These are phyloP conservation scores for Erebia aethiops DNA, from an alignment of 2,888 invertebrate genomes.

Conservation along the genomic window DNA sequence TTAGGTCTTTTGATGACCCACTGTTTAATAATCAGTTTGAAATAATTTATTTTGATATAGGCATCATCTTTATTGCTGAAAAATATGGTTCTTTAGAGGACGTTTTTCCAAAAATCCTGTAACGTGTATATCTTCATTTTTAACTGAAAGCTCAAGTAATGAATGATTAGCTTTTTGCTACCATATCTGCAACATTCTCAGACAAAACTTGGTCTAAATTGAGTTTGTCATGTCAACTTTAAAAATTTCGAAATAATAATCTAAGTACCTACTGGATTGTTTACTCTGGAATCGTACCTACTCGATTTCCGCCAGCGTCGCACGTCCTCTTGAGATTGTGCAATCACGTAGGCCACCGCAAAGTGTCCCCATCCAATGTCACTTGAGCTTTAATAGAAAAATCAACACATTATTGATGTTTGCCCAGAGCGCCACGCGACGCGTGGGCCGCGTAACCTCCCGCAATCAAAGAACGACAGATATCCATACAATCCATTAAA, in stretches of 20 bases:
- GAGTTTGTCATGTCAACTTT: background rate
- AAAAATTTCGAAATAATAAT: constrained; percentile 10
- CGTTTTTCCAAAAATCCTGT: no score
- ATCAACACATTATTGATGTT: constrained; percentile 16
- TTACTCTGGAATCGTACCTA: constrained; percentile 13
- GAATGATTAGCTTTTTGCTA: no score
- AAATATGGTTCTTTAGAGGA: no score
- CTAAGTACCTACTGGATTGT: constrained; percentile 16
- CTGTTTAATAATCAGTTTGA: no score
- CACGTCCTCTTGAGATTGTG: constrained; percentile 41
- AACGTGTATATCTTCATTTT: no score
- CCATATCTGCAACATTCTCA: no score
- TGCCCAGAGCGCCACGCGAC: constrained; percentile 8
- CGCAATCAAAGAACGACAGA: background rate
- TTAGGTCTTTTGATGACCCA: no score
- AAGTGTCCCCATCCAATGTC: constrained; percentile 32
- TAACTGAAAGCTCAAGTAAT: no score
- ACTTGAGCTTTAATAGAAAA: constrained; percentile 26
- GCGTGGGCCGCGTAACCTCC: constrained; percentile 5
- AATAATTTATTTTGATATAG: no score
- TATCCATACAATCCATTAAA: background rate
- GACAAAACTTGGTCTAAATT: no score
- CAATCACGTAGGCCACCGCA: constrained; percentile 46
- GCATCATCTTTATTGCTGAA: no score
- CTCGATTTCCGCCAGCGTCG: constrained; percentile 29